These are phyloP conservation scores for Gallinago undulata DNA, from an alignment of 2,113 vertebrate species.

Conservation along the genomic window DNA sequence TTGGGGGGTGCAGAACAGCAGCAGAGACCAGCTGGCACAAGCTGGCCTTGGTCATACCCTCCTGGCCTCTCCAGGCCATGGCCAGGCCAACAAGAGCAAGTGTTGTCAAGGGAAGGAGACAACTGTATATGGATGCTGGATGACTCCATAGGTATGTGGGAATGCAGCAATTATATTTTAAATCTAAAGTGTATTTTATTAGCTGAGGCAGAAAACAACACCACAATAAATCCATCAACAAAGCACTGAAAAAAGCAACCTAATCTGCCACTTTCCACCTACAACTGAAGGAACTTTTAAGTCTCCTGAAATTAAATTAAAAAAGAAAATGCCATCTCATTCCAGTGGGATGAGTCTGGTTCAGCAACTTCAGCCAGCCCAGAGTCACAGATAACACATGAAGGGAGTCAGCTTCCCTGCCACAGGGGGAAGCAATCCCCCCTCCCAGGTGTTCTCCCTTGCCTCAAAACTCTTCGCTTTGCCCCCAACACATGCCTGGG, in stretches of 20 bases:
- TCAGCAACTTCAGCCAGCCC: background rate
- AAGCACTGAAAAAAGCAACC: background rate
- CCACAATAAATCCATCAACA: slow-evolving; percentile 1
- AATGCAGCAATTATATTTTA: background rate
- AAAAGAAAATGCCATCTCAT: background rate
- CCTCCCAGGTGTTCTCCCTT: background rate
- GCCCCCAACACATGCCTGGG: fast-evolving
- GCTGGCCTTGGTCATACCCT: background rate
- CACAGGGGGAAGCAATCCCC: background rate
- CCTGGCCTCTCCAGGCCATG: background rate
- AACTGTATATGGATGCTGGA: background rate
- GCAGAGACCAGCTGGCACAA: background rate
- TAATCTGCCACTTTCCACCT: background rate
- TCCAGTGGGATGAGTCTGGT: background rate
- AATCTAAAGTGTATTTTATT: background rate
- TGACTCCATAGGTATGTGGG: background rate
- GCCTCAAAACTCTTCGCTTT: background rate
- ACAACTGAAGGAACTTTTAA: background rate
- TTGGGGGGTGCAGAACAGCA: background rate
- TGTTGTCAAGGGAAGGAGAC: background rate
- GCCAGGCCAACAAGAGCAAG: background rate
- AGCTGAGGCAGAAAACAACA: background rate
- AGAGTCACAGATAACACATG: background rate
- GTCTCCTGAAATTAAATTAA: background rate
- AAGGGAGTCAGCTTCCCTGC: background rate